phyloP scores from a whole-genome alignment of 2,888 invertebrate species.

The Lycia hirtaria region DNA sequence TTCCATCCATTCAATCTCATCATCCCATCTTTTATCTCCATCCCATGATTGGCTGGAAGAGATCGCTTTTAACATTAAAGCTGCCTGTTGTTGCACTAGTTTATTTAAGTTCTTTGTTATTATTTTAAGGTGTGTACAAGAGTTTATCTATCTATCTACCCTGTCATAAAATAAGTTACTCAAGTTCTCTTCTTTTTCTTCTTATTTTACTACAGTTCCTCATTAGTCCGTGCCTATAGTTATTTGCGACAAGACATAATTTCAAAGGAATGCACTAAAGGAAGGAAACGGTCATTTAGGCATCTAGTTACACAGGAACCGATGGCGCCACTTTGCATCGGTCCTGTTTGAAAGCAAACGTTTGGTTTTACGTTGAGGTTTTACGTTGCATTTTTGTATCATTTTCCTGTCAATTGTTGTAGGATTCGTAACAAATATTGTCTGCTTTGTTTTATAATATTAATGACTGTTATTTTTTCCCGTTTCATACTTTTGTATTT shows the following conservation, averaged over 20 bases:
- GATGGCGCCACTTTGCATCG: slow-evolving; percentile 27
- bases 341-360: not conserved
- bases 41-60: no score
- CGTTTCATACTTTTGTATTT: not conserved
- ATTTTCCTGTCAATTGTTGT: slow-evolving; percentile 16
- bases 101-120: no score
- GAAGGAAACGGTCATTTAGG: slow-evolving; percentile 32
- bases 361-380: not conserved
- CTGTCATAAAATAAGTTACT: no score
- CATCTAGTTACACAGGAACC: slow-evolving; percentile 25
- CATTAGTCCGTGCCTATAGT: not conserved
- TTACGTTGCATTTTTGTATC: not conserved
- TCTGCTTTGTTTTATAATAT: slow-evolving; percentile 4
- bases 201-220: no score
- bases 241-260: slow-evolving; percentile 16
- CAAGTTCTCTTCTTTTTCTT: no score
- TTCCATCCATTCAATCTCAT: no score
- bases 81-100: no score
- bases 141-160: no score
- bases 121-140: no score
- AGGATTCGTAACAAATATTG: not conserved
- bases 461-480: not conserved
- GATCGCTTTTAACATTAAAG: no score
- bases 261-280: slow-evolving; percentile 29
- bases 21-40: no score